Evolutionary conservation across 2,888 invertebrate genomes (phyloP).

Genomic region (Taphrorychus bicolor): DNA sequence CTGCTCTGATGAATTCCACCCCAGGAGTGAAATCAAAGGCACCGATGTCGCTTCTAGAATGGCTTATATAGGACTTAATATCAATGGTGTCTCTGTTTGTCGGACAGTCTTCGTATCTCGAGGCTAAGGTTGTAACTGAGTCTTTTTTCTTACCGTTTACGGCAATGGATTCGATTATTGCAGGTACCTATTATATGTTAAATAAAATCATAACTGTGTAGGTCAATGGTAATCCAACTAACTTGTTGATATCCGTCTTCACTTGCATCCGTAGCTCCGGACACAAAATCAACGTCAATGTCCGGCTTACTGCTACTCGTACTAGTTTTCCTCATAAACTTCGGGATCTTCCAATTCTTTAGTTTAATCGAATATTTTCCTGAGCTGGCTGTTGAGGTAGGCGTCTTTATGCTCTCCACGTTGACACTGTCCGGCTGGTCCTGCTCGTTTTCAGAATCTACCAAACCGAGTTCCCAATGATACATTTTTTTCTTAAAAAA

Average conservation of each 20-base stretch:
- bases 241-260: slow-evolving; percentile 52
- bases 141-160: slow-evolving; percentile 47
- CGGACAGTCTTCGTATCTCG: slow-evolving; percentile 44
- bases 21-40: slow-evolving; percentile 56
- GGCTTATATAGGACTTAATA: slow-evolving; percentile 75
- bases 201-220: too few relatives aligned
- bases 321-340: slow-evolving; percentile 68
- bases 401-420: slow-evolving; percentile 67
- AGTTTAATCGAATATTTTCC: slow-evolving; percentile 64
- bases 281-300: slow-evolving; percentile 51
- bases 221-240: too few relatives aligned
- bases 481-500: neutral
- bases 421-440: slow-evolving; percentile 61
- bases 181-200: slow-evolving; percentile 63
- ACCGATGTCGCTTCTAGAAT: slow-evolving; percentile 74
- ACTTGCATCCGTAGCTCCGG: slow-evolving; percentile 43
- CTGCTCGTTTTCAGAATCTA: slow-evolving; percentile 58
- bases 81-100: slow-evolving; percentile 68
- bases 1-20: slow-evolving; percentile 68
- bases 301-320: slow-evolving; percentile 46
- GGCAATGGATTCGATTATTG: slow-evolving; percentile 57
- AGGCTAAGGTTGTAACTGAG: slow-evolving; percentile 40
- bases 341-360: slow-evolving; percentile 74
- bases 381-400: slow-evolving; percentile 71
- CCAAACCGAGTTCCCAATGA: neutral